Conservation (phyloP, 2,113 vertebrate species). For the Recurvirostra avosetta region DNA sequence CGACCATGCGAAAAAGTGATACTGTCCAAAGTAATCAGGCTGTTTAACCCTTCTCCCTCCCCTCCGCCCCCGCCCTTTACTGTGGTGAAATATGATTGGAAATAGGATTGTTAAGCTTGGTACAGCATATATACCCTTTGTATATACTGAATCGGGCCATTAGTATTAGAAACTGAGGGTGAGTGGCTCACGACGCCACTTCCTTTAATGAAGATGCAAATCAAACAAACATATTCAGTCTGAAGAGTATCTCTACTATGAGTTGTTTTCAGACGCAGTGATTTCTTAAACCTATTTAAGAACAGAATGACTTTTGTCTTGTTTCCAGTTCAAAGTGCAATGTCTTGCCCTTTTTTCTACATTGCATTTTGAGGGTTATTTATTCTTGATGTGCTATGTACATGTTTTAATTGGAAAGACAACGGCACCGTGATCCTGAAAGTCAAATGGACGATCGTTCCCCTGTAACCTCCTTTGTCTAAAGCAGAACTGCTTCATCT, state of each 20-base stretch:
- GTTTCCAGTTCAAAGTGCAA: neutral
- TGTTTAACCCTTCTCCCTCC: neutral
- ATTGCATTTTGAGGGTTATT: neutral
- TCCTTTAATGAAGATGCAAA: neutral
- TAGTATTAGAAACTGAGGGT: neutral
- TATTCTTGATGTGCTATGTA: neutral
- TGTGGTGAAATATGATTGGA: constrained; percentile 74
- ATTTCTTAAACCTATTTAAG: neutral
- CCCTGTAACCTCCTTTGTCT: neutral
- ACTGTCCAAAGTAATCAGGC: constrained; percentile 62
- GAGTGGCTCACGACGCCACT: neutral
- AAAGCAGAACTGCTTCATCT: neutral
- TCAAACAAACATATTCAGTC: neutral
- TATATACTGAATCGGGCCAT: neutral
- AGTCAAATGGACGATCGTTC: neutral
- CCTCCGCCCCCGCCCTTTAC: neutral
- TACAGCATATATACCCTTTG: neutral
- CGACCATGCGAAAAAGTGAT: constrained; percentile 66
- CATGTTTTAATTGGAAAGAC: neutral
- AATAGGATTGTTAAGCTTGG: neutral
- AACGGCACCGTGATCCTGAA: neutral
- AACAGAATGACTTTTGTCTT: neutral
- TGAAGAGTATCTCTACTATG: neutral
- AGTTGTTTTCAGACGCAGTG: neutral
- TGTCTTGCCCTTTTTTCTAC: neutral